Conservation (phyloP, 2,113 vertebrate species). For the Hylia prasina region DNA sequence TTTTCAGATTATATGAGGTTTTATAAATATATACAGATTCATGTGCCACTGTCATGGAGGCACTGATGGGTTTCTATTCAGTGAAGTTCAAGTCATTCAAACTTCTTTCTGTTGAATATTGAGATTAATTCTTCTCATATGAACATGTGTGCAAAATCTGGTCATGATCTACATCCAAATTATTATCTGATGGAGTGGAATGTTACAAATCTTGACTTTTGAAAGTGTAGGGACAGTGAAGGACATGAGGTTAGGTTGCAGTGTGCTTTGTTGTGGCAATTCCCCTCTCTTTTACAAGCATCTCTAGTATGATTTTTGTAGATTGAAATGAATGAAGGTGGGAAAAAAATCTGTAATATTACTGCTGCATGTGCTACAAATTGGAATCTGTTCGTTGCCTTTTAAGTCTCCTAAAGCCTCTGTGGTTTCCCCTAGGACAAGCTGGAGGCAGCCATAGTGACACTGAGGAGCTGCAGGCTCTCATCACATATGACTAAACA, state of each 20-base stretch:
- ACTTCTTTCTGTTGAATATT: background rate
- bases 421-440: background rate
- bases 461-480: background rate
- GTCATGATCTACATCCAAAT: background rate
- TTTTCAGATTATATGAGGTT: background rate
- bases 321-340: background rate
- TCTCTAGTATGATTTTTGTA: background rate
- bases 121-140: background rate
- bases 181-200: background rate
- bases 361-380: background rate
- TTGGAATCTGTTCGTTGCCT: background rate
- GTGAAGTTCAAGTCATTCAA: background rate
- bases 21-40: background rate
- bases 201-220: background rate
- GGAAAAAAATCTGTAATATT: background rate
- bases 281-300: background rate
- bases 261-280: background rate
- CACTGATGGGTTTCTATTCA: background rate
- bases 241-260: background rate
- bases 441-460: background rate
- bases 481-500: background rate
- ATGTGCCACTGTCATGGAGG: accelerated
- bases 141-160: background rate
- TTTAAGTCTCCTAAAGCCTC: background rate
- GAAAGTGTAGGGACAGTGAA: background rate